phyloP scores from a whole-genome alignment of 2,113 vertebrate genomes.

The Ceratotherium simum region DNA sequence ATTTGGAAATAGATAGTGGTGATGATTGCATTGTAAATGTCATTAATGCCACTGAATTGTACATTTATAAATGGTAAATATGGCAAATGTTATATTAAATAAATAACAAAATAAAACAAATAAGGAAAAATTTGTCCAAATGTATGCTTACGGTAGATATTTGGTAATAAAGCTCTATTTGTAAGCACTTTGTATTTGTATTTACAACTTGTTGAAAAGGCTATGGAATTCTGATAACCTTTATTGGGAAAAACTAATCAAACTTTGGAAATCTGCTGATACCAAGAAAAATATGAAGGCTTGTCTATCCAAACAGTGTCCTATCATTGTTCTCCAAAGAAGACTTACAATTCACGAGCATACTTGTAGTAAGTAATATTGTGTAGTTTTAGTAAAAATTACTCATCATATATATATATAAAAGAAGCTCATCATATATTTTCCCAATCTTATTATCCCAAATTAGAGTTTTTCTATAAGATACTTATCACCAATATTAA shows the following conservation, averaged over 20 bases:
- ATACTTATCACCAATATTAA: neutral
- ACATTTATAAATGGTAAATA: neutral
- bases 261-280: neutral
- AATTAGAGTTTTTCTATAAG: neutral
- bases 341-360: neutral
- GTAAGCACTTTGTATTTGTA: neutral
- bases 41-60: neutral
- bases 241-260: neutral
- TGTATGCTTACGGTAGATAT: neutral
- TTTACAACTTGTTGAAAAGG: neutral
- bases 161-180: neutral
- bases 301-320: neutral
- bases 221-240: neutral
- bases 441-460: neutral
- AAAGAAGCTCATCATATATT: neutral
- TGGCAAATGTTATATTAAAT: neutral
- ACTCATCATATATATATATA: no score
- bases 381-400: constrained; percentile 1
- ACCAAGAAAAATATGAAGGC: neutral
- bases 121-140: neutral
- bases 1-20: neutral
- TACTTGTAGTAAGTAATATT: neutral
- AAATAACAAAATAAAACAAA: neutral
- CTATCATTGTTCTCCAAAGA: neutral
- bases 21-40: neutral